A percentile compares a stretch with the other conserved stretches of the same genome.
phyloP scores from a whole-genome alignment of 2,797 vertebrate genomes.

The Eupleurogrammus muticus region DNA sequence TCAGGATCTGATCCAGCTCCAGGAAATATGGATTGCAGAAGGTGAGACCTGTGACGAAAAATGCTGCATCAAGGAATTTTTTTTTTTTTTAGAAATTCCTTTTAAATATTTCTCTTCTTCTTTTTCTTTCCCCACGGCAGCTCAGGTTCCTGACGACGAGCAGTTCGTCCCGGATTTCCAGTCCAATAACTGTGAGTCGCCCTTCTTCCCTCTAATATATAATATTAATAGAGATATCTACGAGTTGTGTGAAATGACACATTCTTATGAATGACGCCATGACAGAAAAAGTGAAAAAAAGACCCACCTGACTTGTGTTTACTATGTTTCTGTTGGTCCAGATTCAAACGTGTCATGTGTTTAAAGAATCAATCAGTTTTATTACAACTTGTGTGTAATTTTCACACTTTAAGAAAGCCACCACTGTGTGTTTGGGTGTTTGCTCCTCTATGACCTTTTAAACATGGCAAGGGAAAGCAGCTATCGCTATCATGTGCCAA shows the following conservation, averaged over 20 bases:
- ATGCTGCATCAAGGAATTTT: not conserved
- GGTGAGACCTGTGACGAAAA: slow-evolving; percentile 78
- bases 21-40: slow-evolving; percentile 97
- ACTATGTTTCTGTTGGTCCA: not conserved
- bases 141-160: slow-evolving; percentile 95
- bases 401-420: no score
- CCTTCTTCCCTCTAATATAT: slow-evolving; percentile 25
- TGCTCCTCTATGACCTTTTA: not conserved
- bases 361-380: not conserved
- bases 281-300: no score
- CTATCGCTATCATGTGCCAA: slow-evolving; percentile 15
- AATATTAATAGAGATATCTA: no score
- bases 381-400: not conserved
- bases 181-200: slow-evolving; percentile 92
- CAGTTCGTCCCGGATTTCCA: slow-evolving; percentile 98
- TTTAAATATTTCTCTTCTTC: slow-evolving; percentile 5
- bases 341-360: not conserved
- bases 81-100: not conserved
- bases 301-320: no score
- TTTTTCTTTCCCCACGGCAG: slow-evolving; percentile 56
- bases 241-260: no score
- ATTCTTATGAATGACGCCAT: no score
- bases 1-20: slow-evolving; percentile 94
- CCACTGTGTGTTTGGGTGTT: slow-evolving; percentile 2
- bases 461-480: not conserved